Conservation (phyloP, 2,797 vertebrate genomes). For the Steatocranus sp. region DNA sequence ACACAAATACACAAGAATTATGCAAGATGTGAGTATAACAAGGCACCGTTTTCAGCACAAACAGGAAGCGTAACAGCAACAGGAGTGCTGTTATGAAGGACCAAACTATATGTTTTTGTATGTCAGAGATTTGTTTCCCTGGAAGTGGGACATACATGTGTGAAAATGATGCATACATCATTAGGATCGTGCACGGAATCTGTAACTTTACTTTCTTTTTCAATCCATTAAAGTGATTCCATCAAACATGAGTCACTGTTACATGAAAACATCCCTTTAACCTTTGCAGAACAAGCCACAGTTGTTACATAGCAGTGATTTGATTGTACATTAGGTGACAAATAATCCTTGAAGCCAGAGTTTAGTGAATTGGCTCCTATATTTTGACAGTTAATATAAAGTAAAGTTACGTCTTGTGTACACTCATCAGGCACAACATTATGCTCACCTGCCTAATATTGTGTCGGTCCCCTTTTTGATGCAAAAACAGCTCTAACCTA, state of each 20-base stretch:
- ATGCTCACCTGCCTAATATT: not conserved
- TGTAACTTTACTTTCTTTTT: not conserved
- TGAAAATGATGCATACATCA: not conserved
- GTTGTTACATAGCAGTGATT: not conserved
- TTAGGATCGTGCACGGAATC: rapidly evolving
- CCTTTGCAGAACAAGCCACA: not conserved
- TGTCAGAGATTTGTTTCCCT: not conserved
- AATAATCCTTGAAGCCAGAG: not conserved
- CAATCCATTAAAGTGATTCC: rapidly evolving
- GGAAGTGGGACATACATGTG: not conserved
- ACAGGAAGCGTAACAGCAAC: not conserved
- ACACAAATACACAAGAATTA: not conserved
- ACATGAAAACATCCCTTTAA: not conserved
- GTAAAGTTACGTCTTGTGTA: not conserved
- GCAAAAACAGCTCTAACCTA: not conserved
- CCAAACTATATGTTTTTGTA: not conserved
- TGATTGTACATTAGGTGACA: not conserved
- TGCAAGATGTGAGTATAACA: not conserved
- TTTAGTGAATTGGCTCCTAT: not conserved
- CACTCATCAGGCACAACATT: not conserved
- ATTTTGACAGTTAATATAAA: not conserved
- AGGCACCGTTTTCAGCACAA: not conserved
- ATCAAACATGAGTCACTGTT: not conserved
- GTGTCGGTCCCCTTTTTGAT: not conserved
- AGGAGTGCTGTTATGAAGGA: not conserved